Base-by-base conservation (phyloP, 2,797 vertebrate genomes). In the Sebastes itinus region DNA sequence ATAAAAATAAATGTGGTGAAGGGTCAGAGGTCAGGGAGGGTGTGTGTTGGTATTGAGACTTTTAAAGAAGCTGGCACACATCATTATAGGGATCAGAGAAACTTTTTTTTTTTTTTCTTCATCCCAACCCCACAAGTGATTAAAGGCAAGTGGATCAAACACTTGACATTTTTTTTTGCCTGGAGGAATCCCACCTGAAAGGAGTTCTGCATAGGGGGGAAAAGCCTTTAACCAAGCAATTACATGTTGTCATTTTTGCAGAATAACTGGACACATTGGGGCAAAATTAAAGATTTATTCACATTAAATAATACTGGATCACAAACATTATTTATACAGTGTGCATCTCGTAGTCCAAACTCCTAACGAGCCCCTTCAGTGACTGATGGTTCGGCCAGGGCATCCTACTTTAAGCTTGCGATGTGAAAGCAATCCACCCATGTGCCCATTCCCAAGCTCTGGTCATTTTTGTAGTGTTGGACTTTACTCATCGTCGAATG, bases 241-340 rank as follows among this genome's bases (percentile, higher is more conserved):
- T 68, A 1, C 33, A 72, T 81, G 12, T 22, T 71, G 67, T 23
- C 59, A 32, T 77, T 67, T 42, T 54, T 73, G 49, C 66, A 84
- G 42, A 85, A 75, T n/a, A 76, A 82, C 12, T 75, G 32, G 77
- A 91, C 80, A 84, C 67, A 77, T 12, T 14, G 4, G 63, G 12
- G 46, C 28, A 85, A 35, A 89, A 80, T 38, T 77, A 35, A 56
- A 86, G 23, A 78, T 94, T 92, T 92, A 93, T 93, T 94, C 71
- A 93, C 67, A 87, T 89, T 58, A 89, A 84, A 90, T 88, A 90
- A 87, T 52, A 90, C 46, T 78, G 16, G 33, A 65, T 70, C 22
- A 82, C 75, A 68, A 88, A 77, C 20, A 78, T 68, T 18, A 67
- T 85, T 83, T 68, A 66, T 66, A 88, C 63, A 88, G 11, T 68